These are phyloP conservation scores for Procavia capensis DNA, from an alignment of 2,113 vertebrate species.

Conservation along the genomic window DNA sequence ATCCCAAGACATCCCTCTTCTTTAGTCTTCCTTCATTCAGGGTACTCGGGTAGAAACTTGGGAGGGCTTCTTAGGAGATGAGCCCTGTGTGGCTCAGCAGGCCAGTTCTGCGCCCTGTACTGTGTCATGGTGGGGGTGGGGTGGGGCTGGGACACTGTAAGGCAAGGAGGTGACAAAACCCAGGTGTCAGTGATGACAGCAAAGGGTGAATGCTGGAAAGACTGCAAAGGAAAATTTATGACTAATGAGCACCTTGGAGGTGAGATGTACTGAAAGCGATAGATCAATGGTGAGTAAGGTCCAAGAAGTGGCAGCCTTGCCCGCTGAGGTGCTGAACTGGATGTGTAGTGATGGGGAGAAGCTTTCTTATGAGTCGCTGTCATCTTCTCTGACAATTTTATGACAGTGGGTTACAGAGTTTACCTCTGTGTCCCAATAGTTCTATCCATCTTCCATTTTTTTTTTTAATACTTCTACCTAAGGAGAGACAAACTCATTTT, in stretches of 20 bases:
- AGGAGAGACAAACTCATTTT: neutral
- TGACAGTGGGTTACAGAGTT: neutral
- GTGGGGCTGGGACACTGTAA: neutral
- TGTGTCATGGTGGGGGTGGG: neutral
- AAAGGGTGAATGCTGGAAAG: neutral
- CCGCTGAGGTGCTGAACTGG: neutral
- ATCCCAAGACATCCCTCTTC: no score
- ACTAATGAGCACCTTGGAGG: neutral
- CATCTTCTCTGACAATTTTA: neutral
- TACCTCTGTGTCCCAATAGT: neutral
- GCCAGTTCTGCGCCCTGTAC: no score
- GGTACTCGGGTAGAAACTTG: neutral
- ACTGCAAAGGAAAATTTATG: neutral
- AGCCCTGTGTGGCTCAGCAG: neutral
- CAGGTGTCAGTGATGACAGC: neutral
- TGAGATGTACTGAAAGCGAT: neutral
- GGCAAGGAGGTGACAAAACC: neutral
- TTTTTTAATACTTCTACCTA: neutral
- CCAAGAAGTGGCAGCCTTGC: neutral
- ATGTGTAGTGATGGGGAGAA: neutral
- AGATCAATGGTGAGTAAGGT: neutral
- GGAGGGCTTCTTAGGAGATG: neutral
- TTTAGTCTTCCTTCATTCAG: no score
- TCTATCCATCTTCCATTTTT: neutral
- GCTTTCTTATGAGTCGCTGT: neutral